Percentiles rank a stretch among this genome's conserved stretches.
Evolutionary conservation across 2,113 vertebrate genomes (phyloP).

Genomic region (Phasianus colchicus): DNA sequence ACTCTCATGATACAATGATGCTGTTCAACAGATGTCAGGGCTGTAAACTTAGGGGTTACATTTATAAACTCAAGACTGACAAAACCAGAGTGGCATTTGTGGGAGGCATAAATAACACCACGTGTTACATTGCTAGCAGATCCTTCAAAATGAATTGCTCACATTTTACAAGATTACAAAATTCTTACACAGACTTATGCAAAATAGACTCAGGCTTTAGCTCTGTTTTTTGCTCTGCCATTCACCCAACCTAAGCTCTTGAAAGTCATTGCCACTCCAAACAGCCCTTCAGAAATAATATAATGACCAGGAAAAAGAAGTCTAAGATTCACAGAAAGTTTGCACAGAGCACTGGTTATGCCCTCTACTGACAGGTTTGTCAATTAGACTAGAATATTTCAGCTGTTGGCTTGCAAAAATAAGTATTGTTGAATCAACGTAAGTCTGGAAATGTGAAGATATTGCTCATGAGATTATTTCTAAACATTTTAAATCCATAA

Average conservation of each 20-base stretch:
- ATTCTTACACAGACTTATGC: background rate
- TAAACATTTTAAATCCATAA: background rate
- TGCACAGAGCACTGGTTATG: background rate
- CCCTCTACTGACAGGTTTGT: background rate
- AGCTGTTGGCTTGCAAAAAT: background rate
- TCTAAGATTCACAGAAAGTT: background rate
- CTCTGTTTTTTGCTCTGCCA: background rate
- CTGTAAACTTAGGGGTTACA: accelerated
- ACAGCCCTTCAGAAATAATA: background rate
- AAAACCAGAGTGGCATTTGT: background rate
- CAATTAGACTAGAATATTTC: background rate
- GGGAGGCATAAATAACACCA: background rate
- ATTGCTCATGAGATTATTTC: background rate
- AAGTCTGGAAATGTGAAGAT: background rate
- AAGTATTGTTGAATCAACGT: background rate
- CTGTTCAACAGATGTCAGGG: background rate
- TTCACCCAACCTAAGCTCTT: background rate
- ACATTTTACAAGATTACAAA: background rate
- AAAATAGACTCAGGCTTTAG: accelerated
- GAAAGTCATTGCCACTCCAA: background rate
- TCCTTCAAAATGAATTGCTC: background rate
- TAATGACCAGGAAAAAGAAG: background rate
- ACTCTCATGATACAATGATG: background rate
- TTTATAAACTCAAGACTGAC: background rate
- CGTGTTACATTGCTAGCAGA: background rate